Evolutionary conservation across 2,888 invertebrate genomes (phyloP), one percentile per base, ranked within the genome.

Genomic region (Euspilapteryx auroguttella): DNA sequence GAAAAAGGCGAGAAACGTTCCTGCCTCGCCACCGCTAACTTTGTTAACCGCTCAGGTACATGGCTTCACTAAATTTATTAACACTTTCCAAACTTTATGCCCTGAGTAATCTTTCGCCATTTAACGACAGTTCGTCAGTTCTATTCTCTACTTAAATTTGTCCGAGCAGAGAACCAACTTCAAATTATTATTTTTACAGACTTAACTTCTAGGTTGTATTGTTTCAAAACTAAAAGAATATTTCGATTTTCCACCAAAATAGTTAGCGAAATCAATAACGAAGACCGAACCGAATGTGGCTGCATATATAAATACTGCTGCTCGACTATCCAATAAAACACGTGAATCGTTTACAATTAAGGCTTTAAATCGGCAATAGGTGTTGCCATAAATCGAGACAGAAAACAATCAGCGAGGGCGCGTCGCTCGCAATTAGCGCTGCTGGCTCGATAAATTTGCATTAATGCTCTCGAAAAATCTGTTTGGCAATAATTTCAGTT

Each of bases 361-460:
- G 64, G 65, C 73, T 65, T 75, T 73, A 73, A 73, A 75, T 73
- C 73, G 73, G 73, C 73, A 69, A 73, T 73, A 73, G 75, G 75
- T 73, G 75, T 73, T 73, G 75, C 71, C 64, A 75, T 75, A 75
- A 75, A 75, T 75, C 53, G 64, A 56, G 55, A 47, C 61, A 61
- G 71, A 64, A 73, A 75, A 75, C 75, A 75, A 75, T 75, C 75
- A 75, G 64, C 73, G 68, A 42, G 57, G 53, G 48, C 64, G 63
- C 68, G 68, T 68, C 65, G 71, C 44, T 62, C 53, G 69, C 75
- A 66, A 75, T 75, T 75, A 73, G 75, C 75, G 66, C 63, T 58
- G 58, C 62, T 55, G 65, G 62, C 62, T 56, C 73, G 68, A 75
- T 75, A 75, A 73, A 75, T 75, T 75, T 71, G 63, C 73, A 75